Percentiles rank a stretch among this genome's conserved stretches.
Conservation (phyloP, 2,797 vertebrate species). For the Phylloscopus collybita region DNA sequence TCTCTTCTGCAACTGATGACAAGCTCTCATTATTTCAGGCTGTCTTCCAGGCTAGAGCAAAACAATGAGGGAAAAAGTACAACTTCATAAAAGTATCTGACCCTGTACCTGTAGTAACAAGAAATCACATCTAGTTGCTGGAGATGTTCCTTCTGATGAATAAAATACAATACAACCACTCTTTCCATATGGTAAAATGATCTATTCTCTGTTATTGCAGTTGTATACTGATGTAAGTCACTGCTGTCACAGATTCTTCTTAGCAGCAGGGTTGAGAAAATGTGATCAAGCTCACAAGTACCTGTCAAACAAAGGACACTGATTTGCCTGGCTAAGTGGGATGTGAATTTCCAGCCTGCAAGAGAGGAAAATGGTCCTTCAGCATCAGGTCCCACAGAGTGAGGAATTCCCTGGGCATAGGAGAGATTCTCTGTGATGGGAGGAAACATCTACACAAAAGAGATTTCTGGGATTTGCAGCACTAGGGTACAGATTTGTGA, state of each 20-base stretch:
- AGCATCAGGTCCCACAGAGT: accelerated
- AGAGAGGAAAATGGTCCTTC: not conserved
- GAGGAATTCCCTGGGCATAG: not conserved
- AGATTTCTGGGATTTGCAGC: not conserved
- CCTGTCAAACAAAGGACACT: not conserved
- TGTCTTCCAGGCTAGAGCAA: not conserved
- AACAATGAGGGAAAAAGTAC: not conserved
- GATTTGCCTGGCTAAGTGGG: not conserved
- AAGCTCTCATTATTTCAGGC: not conserved
- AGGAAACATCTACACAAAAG: not conserved
- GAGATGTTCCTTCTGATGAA: not conserved
- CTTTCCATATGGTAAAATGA: not conserved
- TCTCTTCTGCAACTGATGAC: not conserved
- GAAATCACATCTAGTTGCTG: not conserved
- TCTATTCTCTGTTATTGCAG: not conserved
- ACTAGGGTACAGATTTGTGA: not conserved
- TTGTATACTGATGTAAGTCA: not conserved
- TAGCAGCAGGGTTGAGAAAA: not conserved
- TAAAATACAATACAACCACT: not conserved
- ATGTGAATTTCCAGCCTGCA: not conserved
- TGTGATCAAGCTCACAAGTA: not conserved
- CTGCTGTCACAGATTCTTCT: not conserved
- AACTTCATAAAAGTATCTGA: not conserved
- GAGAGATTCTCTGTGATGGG: not conserved
- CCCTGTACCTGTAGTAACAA: not conserved